Percentiles rank a stretch among this genome's conserved stretches.
Evolutionary conservation across 2,113 vertebrate genomes (phyloP).

Genomic region (Budorcas taxicolor): DNA sequence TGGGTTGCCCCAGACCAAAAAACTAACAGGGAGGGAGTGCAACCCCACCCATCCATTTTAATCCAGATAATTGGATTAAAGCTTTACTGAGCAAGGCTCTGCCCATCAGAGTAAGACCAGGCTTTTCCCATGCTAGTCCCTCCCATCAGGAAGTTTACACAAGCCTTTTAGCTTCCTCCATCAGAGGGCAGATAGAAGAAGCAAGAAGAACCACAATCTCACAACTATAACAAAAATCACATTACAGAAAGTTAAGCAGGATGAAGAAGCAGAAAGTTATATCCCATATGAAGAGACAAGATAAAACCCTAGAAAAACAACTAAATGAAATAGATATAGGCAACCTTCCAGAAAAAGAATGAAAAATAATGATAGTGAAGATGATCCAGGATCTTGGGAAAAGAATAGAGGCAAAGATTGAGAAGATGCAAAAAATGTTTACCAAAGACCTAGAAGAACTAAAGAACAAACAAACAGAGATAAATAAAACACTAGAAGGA

Average conservation of each 20-base stretch:
- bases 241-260: neutral
- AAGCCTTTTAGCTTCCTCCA: neutral
- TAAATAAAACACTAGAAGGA: neutral
- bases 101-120: neutral
- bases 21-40: neutral
- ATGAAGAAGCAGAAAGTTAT: neutral
- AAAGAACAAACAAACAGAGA: no score
- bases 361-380: neutral
- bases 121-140: neutral
- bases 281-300: neutral
- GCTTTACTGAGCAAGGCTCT: neutral
- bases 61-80: neutral
- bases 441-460: neutral
- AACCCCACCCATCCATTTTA: neutral
- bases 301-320: neutral
- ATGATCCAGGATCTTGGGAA: neutral
- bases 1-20: neutral
- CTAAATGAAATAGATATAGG: neutral
- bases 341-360: neutral
- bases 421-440: neutral
- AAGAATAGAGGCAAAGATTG: neutral
- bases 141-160: neutral
- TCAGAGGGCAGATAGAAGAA: neutral
- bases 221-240: neutral
- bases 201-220: neutral